phyloP scores from a whole-genome alignment of 2,797 vertebrate genomes.

The Syngnathus rostellatus region DNA sequence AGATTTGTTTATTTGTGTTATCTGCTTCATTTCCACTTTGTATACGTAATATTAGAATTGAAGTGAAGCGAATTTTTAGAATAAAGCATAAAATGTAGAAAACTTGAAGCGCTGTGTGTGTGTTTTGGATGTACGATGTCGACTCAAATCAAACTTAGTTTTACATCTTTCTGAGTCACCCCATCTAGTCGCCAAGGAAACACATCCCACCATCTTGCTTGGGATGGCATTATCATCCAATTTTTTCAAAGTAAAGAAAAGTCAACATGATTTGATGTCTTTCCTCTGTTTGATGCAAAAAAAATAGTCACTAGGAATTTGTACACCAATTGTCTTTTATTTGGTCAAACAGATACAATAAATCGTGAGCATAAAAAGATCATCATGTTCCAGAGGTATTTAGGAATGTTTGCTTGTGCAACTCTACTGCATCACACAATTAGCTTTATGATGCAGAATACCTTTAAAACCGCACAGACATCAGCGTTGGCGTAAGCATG shows the following conservation, averaged over 20 bases:
- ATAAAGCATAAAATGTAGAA: too few relatives aligned
- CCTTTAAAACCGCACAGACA: too few relatives aligned
- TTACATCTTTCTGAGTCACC: slow-evolving; percentile 12
- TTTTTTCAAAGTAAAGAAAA: neutral
- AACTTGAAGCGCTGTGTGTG: too few relatives aligned
- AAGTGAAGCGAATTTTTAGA: too few relatives aligned
- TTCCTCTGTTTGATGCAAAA: neutral
- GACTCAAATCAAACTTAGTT: neutral
- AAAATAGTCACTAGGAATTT: neutral
- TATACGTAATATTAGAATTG: too few relatives aligned
- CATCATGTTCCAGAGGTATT: too few relatives aligned
- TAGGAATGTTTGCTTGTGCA: too few relatives aligned
- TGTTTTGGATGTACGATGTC: too few relatives aligned
- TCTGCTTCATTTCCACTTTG: too few relatives aligned
- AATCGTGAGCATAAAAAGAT: neutral
- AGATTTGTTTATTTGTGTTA: neutral
- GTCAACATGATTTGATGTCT: neutral
- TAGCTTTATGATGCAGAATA: too few relatives aligned
- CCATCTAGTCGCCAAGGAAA: slow-evolving; percentile 23
- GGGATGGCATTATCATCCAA: slow-evolving; percentile 5
- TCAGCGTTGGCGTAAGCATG: too few relatives aligned
- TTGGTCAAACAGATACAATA: neutral
- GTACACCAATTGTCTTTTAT: neutral
- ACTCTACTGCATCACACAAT: too few relatives aligned
- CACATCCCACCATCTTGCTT: slow-evolving; percentile 7